Conservation (phyloP, 2,797 vertebrate species). For the Sternotherus odoratus region DNA sequence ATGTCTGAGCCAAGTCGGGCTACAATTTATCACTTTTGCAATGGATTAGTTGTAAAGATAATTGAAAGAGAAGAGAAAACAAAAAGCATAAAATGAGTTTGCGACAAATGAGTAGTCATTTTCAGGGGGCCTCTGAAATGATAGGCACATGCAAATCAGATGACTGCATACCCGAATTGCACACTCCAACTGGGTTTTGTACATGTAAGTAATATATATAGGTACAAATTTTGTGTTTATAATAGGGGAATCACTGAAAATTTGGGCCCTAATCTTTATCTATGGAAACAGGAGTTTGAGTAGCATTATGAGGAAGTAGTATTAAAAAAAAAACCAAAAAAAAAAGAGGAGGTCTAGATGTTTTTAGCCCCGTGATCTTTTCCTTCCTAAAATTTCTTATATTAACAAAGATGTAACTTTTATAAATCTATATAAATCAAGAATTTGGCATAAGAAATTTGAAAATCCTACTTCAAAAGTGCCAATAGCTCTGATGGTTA, state of each 20-base stretch:
- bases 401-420: not conserved
- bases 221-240: constrained; percentile 10
- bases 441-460: not conserved
- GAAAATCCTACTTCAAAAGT: not conserved
- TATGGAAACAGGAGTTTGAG: not conserved
- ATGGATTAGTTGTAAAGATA: constrained; percentile 20
- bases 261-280: not conserved
- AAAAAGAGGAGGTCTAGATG: not conserved
- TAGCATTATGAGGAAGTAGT: not conserved
- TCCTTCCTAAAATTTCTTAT: not conserved
- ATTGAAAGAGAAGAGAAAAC: constrained; percentile 5
- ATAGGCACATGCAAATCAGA: not conserved
- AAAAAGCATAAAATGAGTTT: constrained; percentile 18
- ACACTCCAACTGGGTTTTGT: not conserved
- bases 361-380: not conserved
- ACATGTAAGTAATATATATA: not conserved
- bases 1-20: not conserved
- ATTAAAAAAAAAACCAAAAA: not conserved
- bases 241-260: not conserved
- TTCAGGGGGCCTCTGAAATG: not conserved
- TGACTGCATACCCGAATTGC: not conserved
- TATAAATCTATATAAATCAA: constrained; percentile 1
- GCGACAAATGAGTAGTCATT: not conserved
- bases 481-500: not conserved
- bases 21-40: not conserved